These are phyloP conservation scores for Endotricha flammealis DNA, from an alignment of 2,888 invertebrate genomes.

Conservation along the genomic window DNA sequence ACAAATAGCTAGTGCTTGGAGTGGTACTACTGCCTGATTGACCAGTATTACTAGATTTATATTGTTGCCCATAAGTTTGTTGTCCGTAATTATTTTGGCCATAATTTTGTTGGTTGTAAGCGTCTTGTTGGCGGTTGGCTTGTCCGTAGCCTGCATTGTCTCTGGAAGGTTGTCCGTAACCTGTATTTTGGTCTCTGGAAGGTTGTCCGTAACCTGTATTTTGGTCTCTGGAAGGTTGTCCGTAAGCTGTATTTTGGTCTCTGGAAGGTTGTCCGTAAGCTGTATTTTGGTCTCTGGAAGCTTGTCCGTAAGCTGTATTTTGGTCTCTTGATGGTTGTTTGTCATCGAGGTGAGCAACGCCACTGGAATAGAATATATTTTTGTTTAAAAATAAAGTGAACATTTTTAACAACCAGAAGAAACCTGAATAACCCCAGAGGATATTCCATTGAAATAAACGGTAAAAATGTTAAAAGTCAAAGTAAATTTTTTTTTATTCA, in stretches of 20 bases:
- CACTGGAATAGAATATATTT: conserved; percentile 31
- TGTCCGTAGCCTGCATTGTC: conserved; percentile 28
- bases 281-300: conserved; percentile 28
- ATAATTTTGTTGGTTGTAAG: conserved; percentile 23
- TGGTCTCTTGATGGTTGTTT: no score
- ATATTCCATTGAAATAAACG: no score
- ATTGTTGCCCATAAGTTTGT: no score
- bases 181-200: conserved; percentile 28
- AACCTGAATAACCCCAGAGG: no score
- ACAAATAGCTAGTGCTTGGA: conserved; percentile 75
- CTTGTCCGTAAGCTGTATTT: conserved; percentile 25
- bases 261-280: conserved; percentile 27
- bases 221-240: conserved; percentile 23
- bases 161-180: conserved; percentile 29
- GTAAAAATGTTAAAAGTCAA: no score
- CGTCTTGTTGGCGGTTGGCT: conserved; percentile 29
- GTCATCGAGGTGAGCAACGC: conserved; percentile 43
- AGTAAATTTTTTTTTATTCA: no score
- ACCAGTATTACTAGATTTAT: conserved; percentile 11
- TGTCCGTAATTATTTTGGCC: conserved; percentile 19
- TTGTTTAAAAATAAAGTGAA: conserved; percentile 2
- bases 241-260: conserved; percentile 29
- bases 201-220: conserved; percentile 22
- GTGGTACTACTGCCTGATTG: conserved; percentile 58
- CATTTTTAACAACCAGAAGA: no score